Evolutionary conservation across 2,113 vertebrate species (phyloP), one percentile per base, ranked within the genome.

Genomic region (Psilopsiagon aymara): DNA sequence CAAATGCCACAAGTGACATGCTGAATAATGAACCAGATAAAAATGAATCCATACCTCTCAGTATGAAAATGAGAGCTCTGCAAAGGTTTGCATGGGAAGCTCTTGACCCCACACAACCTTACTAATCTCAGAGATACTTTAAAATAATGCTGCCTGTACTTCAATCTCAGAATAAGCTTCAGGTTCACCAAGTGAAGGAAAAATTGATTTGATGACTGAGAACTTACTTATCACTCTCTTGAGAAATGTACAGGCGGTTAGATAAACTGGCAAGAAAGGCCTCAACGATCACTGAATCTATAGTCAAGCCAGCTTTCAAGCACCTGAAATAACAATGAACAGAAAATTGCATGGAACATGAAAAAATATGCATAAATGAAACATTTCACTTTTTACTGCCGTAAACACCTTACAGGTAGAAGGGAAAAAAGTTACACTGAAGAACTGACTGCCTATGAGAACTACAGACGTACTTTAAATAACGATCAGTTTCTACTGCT

Each of bases 191-290:
- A 88, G 14, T 15, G 21, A 67, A 89, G 23, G n/a, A 74, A 79
- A 53, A 59, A 23, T 3, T 25, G 15, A 6, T 39, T 64, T 94
- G 53, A 59, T 18, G 39, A 47, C 28, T 41, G 47, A 59, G n/a
- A 84, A 94, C 98, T 82, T 97, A 99, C 99, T 99, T 99, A 86
- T 99, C 99, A 52, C 98, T 99, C 95, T 99, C 99, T 87, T 99
- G 99, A 24, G 99, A 99, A 97, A 99, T 99, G 97, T 99, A 99
- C 28, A 99, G 98, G n/a, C 99, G 98, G 94, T 99, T 99, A 63
- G 99, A 99, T 33, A 99, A 98, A 96, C 99, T 99, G 91, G 99
- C 99, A 68, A 99, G 97, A 96, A 99, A 99, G 29, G 99, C 99
- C 88, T 99, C 99, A 82, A 99, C 99, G 15, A 99, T 99, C 82